Percentiles rank a stretch among this genome's conserved stretches.
phyloP scores from a whole-genome alignment of 2,888 invertebrate genomes.

The Drosophila rubida region DNA sequence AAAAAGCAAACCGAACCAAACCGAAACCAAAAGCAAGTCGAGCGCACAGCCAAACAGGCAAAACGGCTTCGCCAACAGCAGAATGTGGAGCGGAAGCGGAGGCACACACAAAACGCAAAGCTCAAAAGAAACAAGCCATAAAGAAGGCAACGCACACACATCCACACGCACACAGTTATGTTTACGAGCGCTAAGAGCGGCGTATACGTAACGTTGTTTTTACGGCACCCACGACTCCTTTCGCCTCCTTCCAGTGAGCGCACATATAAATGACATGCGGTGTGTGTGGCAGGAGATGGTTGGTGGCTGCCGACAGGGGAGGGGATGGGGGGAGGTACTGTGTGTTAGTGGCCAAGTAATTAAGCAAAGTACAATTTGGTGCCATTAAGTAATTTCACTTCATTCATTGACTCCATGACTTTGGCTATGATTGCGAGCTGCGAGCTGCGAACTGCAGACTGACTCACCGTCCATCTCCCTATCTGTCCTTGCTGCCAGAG shows the following conservation, averaged over 20 bases:
- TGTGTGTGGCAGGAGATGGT: conserved; percentile 3
- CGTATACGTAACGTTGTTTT: conserved; percentile 69
- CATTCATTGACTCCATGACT: conserved; percentile 68
- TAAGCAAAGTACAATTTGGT: conserved; percentile 82
- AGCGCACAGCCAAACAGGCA: conserved; percentile 23
- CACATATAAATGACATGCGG: conserved; percentile 61
- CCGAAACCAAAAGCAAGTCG: conserved; percentile 1
- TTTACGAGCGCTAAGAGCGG: conserved; percentile 66
- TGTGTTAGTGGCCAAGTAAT: conserved; percentile 79
- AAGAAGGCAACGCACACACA: conserved; percentile 54
- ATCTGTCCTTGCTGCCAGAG: conserved; percentile 10
- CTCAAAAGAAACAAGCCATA: conserved; percentile 69
- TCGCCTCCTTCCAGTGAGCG: conserved; percentile 9
- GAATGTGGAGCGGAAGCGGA: conserved; percentile 40
- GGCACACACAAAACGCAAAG: conserved; percentile 56
- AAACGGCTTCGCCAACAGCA: conserved; percentile 11
- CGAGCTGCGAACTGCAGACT: not conserved
- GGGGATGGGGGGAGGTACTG: not conserved
- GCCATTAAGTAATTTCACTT: conserved; percentile 80
- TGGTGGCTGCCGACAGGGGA: not conserved
- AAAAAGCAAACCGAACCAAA: conserved; percentile 16
- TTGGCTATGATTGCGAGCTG: conserved; percentile 10
- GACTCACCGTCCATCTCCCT: conserved; percentile 15
- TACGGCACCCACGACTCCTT: conserved; percentile 72
- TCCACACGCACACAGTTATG: conserved; percentile 32